Base-by-base conservation (phyloP, 2,113 vertebrate species). In the Upupa epops region DNA sequence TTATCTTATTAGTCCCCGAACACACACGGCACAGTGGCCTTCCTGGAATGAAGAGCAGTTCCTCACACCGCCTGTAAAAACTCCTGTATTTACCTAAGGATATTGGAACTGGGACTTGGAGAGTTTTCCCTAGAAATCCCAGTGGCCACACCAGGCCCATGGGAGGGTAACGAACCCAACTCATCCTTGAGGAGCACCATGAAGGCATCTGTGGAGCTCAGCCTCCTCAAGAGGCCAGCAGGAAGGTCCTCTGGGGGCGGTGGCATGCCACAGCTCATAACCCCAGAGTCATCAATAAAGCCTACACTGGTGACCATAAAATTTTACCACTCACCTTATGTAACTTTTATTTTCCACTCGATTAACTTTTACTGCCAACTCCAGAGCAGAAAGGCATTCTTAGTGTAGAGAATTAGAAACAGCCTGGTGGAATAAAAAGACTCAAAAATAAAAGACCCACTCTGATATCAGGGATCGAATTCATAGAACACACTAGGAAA, bases 321-420 rank as follows among this genome's bases (percentile, higher is more conserved):
- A 69, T 59, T 91, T 93, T 69, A 93, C 88, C 90, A 24, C 72
- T 94, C 93, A 77, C 90, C 93, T 93, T 79, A 68, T 83, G 92
- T 71, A 84, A 76, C 91, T 58, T 74, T 79, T 87, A 96, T 94
- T 96, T 95, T 96, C 97, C 94, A 88, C 92, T 90, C 72, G 88
- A 94, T 97, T 96, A 94, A 92, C 93, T 96, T 96, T 96, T 93
- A 96, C 28, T 83, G 69, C 87, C 34, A 20, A 55, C 82, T 65
- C 86, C 49, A 10, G 89, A 94, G 94, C 94, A 91, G 91, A 94
- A 91, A 95, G 90, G 89, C 68, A 82, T 60, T 81, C 80, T 82
- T 76, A 66, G 82, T n/a, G 65, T 11, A 56, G 55, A 84, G 79
- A 89, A 80, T 70, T 70, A 78, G 94, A 96, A 95, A 92, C 92